These are phyloP conservation scores for Platichthys flesus DNA, from an alignment of 2,113 vertebrate species.

Conservation along the genomic window DNA sequence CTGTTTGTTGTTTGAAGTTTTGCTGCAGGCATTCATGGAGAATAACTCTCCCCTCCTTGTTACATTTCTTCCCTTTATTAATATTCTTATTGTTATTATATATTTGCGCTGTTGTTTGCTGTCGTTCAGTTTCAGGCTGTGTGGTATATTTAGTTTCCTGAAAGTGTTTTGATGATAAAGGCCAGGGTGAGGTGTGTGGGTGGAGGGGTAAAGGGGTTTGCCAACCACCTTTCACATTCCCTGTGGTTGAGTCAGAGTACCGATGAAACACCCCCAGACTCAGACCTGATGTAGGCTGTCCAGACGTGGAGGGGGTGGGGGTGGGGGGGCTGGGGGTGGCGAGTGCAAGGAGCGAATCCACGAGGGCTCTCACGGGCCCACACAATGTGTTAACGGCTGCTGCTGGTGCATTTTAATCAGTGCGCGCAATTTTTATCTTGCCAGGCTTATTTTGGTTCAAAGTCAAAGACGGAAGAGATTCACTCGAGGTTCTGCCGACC, in stretches of 20 bases:
- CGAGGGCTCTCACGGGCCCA: slow-evolving; percentile 68
- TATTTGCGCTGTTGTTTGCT: slow-evolving; percentile 4
- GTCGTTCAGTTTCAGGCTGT: slow-evolving; percentile 12
- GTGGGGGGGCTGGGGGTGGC: not conserved
- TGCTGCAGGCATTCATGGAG: slow-evolving; percentile 33
- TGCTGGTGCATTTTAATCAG: slow-evolving; percentile 69
- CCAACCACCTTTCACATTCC: slow-evolving; percentile 40
- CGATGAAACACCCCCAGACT: slow-evolving; percentile 62
- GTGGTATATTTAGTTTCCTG: slow-evolving; percentile 19
- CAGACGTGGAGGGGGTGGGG: slow-evolving; percentile 31
- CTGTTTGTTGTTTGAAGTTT: slow-evolving; percentile 49
- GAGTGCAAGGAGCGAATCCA: slow-evolving; percentile 38
- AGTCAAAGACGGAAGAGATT: slow-evolving; percentile 38
- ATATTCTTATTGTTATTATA: not conserved
- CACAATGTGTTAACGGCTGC: slow-evolving; percentile 56
- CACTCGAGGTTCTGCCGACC: slow-evolving; percentile 45
- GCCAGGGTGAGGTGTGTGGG: slow-evolving; percentile 39
- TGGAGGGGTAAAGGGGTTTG: slow-evolving; percentile 36
- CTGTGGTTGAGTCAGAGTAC: slow-evolving; percentile 51
- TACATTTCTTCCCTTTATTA: not conserved
- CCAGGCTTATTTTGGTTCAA: slow-evolving; percentile 40
- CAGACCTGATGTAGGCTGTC: slow-evolving; percentile 64
- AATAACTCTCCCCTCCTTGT: slow-evolving; percentile 30
- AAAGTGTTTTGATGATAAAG: slow-evolving; percentile 37
- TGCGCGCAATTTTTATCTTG: slow-evolving; percentile 53